These are phyloP conservation scores for Tiphia femorata DNA, from an alignment of 2,888 invertebrate genomes.

Conservation along the genomic window DNA sequence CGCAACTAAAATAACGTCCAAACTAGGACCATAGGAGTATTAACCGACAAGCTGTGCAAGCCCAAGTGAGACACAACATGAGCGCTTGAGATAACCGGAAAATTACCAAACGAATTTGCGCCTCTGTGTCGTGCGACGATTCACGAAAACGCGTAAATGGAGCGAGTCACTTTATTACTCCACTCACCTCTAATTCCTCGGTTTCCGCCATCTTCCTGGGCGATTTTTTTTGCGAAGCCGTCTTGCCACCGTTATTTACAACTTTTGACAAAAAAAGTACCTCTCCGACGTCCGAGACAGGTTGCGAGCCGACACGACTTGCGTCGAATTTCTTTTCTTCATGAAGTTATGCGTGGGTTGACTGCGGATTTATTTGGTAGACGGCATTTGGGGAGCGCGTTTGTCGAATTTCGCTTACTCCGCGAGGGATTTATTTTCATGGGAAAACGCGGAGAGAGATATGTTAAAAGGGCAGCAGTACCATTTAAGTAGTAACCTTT, in stretches of 20 bases:
- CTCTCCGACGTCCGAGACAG: not conserved
- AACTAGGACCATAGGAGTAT: not conserved
- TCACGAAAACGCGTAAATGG: constrained; percentile 22
- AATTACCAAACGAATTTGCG: constrained; percentile 30
- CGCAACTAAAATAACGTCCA: constrained; percentile 4
- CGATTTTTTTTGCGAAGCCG: constrained; percentile 62
- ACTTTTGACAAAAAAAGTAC: constrained; percentile 30
- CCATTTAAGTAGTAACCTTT: no score
- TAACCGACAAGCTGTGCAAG: constrained; percentile 9
- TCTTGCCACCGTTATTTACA: constrained; percentile 47
- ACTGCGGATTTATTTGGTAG: no score
- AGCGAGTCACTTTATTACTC: constrained; percentile 31
- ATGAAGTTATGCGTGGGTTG: constrained; percentile 17
- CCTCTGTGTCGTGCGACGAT: constrained; percentile 15
- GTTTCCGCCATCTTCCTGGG: constrained; percentile 66
- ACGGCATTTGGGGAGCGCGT: no score
- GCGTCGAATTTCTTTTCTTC: constrained; percentile 18
- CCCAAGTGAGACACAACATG: constrained; percentile 18
- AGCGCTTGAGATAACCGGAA: constrained; percentile 28
- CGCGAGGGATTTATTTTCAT: not conserved
- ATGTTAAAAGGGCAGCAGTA: no score
- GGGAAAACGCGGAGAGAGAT: not conserved
- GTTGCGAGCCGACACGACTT: constrained; percentile 14
- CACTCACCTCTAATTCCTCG: constrained; percentile 66
- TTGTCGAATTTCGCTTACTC: not conserved